Evolutionary conservation across 2,113 vertebrate species (phyloP), one percentile per base, ranked within the genome.

Genomic region (Oreochromis tanganicae): DNA sequence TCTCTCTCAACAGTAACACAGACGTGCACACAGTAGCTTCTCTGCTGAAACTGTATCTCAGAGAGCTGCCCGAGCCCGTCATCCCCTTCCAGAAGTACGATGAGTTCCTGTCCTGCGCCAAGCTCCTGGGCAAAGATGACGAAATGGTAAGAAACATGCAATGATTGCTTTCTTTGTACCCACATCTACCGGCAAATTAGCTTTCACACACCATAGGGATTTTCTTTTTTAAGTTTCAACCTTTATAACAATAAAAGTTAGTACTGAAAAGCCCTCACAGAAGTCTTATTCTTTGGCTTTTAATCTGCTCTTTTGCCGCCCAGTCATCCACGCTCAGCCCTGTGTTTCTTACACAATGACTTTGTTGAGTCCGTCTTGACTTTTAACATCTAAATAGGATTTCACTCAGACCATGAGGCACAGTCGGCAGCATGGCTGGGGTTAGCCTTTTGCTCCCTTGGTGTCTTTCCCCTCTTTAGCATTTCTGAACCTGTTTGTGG

Each of bases 11-110:
- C 96, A 99, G 99, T 95, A 98, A 96, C 91, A 99, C 98, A 3
- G 98, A 99, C 8, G 98, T 99, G 34, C 99, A 99, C 87, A 99
- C 99, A 0, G 99, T 99, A 34, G 98, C 99, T 0, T 99, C 99
- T 0, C 97, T 99, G 41, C 97, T 99, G 63, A 99, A 99, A 94
- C 96, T 99, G 63, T 99, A 99, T 89, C 97, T 99, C 24, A 96
- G 98, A 88, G 99, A 99, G 36, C 97, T 99, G 32, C 99, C 99
- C 0, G 98, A 99, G 84, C 99, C 99, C 0, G 98, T 99, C 14
- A 94, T 99, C 92, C 98, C 99, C 1, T 99, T 98, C 1, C 95
- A 97, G 71, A 98, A 98, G 85, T 99, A 98, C 0, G 98, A 98
- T 12, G 98, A 99, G 80, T 98, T 99, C 88, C 95, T 99, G 91